Evolutionary conservation across 2,888 invertebrate genomes (phyloP), one percentile per base, ranked within the genome.

Genomic region (Seladonia tumulorum): DNA sequence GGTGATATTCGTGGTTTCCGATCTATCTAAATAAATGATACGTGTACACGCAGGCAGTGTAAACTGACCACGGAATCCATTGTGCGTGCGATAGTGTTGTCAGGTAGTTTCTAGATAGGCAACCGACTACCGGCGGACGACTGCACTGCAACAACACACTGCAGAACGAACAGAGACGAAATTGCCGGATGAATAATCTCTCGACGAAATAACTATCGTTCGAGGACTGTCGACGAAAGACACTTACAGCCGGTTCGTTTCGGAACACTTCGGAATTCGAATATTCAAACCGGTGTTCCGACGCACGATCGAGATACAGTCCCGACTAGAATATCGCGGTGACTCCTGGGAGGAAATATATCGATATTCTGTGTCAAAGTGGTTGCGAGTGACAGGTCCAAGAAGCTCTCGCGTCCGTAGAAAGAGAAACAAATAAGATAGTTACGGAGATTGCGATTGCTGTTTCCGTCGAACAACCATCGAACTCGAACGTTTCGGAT

Each of bases 61-160:
- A 71, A 71, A 35, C 49, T 4, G 75, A 71, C 53, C 10, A 22
- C 76, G 12, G 42, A 25, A 49, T 57, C 68, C 57, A 25, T 16
- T n/a, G 39, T 76, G 45, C 70, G 79, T 53, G 60, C 42, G 39
- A 76, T 49, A 49, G 60, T 63, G 60, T 18, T 47, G 77, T 78
- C 73, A 47, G 78, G 78, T 76, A 73, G 78, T 25, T 73, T 70
- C 18, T 42, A 63, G 39, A 45, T 73, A 78, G 57, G 78, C 47
- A 60, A 76, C 68, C 53, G 70, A 79, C 16, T 47, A 22, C 66
- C 45, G 85, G 57, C 66, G 63, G n/a, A n/a, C n/a, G n/a, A n/a
- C n/a, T n/a, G n/a, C n/a, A n/a, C n/a, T n/a, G n/a, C n/a, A n/a
- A n/a, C n/a, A n/a, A n/a, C n/a, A 63, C 57, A 49, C 49, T 22